These are phyloP conservation scores for Lasioglossum oenotherae DNA, from an alignment of 2,888 invertebrate species.

Conservation along the genomic window DNA sequence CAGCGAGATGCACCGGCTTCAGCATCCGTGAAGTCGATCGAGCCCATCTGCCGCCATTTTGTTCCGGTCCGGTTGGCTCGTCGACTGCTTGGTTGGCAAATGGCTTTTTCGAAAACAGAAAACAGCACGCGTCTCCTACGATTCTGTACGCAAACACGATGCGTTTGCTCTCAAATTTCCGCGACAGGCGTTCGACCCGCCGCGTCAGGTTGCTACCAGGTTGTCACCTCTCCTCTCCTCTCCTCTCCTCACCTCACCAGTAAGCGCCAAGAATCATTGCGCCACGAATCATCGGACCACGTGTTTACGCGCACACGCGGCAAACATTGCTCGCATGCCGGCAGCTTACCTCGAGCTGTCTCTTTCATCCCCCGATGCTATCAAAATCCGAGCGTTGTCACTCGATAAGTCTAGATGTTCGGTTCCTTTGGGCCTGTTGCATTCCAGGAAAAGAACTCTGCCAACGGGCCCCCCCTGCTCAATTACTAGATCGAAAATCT, in stretches of 20 bases:
- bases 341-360: background rate
- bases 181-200: conserved; percentile 11
- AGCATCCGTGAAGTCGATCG: background rate
- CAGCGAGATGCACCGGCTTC: background rate
- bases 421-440: background rate
- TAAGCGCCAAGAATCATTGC: too few relatives aligned
- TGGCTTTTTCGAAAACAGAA: background rate
- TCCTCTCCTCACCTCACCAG: too few relatives aligned
- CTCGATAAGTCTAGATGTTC: background rate
- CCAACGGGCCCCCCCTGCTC: too few relatives aligned
- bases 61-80: background rate
- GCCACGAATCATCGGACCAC: background rate
- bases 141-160: background rate
- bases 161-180: conserved; percentile 5
- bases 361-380: background rate
- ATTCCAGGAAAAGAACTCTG: background rate
- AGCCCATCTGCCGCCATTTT: conserved; percentile 2
- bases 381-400: background rate
- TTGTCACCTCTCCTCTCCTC: background rate
- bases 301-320: background rate
- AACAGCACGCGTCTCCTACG: conserved; percentile 20
- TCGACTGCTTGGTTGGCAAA: background rate
- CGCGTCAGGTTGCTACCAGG: conserved; percentile 9
- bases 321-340: background rate
- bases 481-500: too few relatives aligned